phyloP scores from a whole-genome alignment of 2,797 vertebrate genomes.

The Merluccius polli region DNA sequence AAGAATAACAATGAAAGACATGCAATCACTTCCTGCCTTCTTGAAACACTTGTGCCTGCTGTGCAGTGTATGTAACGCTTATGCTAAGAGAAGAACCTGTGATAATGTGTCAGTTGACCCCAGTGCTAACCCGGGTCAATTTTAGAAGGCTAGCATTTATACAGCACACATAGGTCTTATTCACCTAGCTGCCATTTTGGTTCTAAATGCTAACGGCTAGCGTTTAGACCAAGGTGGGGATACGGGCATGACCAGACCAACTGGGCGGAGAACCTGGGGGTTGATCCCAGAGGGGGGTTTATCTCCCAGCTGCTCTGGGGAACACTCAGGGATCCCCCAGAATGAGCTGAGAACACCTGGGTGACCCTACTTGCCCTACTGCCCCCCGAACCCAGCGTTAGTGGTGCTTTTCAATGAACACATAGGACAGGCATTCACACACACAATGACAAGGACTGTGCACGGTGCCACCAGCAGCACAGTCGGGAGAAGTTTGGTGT shows the following conservation, averaged over 20 bases:
- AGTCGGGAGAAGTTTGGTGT: neutral
- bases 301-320: neutral
- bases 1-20: neutral
- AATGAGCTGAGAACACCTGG: neutral
- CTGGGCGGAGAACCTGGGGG: neutral
- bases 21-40: neutral
- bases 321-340: neutral
- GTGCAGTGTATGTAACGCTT: neutral
- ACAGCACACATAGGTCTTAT: neutral
- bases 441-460: neutral
- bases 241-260: neutral
- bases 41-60: neutral
- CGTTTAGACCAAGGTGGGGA: neutral
- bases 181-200: neutral
- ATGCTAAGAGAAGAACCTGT: neutral
- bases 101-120: neutral
- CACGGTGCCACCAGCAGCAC: neutral
- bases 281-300: neutral
- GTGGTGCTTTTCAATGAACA: neutral
- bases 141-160: neutral
- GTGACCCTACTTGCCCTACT: neutral
- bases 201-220: neutral
- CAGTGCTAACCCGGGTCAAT: neutral
- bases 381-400: neutral
- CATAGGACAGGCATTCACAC: neutral